Evolutionary conservation across 2,113 vertebrate species (phyloP), one percentile per base, ranked within the genome.

Genomic region (Tachysurus vachellii): DNA sequence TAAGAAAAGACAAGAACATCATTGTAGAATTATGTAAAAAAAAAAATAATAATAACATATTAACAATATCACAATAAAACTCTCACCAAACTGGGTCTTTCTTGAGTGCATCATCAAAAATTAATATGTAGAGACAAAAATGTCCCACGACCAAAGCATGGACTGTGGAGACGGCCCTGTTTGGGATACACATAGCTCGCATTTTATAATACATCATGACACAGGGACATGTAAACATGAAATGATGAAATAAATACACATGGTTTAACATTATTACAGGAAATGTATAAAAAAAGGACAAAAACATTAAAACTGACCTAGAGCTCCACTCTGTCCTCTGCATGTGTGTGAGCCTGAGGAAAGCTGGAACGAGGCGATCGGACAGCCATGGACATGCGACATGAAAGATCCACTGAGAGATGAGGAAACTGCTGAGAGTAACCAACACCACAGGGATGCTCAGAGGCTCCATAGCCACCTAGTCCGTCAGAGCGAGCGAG

Each of bases 321-420:
- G 96, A 96, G 92, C 96, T 96, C 97, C 97, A 97, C 92, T 97
- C 97, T 0, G 96, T 96, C 93, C 95, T 96, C 94, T 96, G 95
- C 87, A 94, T 93, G 59, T 84, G 88, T 85, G 88, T 95, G 87
- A 97, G 95, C 83, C 62, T 91, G 80, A 88, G 93, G 93, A 95
- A 97, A 90, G 95, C 94, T 84, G 93, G 85, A 88, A 93, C 95
- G 90, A 97, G 31, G 84, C 90, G 93, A 71, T 91, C 88, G 31
- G 96, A 97, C 87, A 96, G 80, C 95, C 96, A 94, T 68, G 92
- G 92, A 89, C 96, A 97, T 88, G 96, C 56, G 88, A 93, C 75
- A 8, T 96, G 93, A 88, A 97, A 97, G 66, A 97, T 92, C 86
- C 96, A 84, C 88, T 97, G 97, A 92, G 96, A 97, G 59, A 92